These are phyloP conservation scores for Albula goreensis DNA, from an alignment of 2,113 vertebrate species.

Conservation along the genomic window DNA sequence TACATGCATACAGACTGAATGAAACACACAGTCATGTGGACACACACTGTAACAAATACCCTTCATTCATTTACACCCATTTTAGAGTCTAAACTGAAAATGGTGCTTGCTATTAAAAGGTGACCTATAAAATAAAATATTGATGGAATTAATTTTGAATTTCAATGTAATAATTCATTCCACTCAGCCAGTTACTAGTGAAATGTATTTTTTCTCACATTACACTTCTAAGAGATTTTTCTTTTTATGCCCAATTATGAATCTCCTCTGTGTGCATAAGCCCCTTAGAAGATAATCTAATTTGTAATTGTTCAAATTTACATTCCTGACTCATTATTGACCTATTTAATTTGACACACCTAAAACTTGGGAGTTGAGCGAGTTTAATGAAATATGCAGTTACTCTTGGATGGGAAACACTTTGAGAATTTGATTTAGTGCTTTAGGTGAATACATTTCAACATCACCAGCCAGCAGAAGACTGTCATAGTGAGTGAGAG, in stretches of 20 bases:
- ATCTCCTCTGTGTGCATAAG: neutral
- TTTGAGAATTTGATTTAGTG: neutral
- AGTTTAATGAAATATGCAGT: neutral
- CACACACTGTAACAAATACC: neutral
- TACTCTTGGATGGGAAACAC: too few species aligned
- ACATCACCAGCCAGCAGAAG: too few species aligned
- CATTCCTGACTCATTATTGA: neutral
- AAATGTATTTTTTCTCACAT: neutral
- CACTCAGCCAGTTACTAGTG: neutral
- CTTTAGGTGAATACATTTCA: too few species aligned
- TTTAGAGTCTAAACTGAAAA: neutral
- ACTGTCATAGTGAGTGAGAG: too few species aligned
- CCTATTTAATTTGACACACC: neutral
- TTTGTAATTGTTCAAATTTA: neutral
- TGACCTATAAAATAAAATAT: constrained; percentile 8
- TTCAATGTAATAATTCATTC: neutral
- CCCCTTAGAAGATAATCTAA: neutral
- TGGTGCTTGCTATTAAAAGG: neutral
- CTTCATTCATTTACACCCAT: neutral
- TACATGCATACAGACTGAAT: too few species aligned
- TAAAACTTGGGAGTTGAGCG: neutral
- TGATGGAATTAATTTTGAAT: neutral
- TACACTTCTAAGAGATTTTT: neutral
- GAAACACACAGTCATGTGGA: neutral
- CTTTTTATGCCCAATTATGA: neutral